These are phyloP conservation scores for Pelochelys cantorii DNA, from an alignment of 2,797 vertebrate species.

Conservation along the genomic window DNA sequence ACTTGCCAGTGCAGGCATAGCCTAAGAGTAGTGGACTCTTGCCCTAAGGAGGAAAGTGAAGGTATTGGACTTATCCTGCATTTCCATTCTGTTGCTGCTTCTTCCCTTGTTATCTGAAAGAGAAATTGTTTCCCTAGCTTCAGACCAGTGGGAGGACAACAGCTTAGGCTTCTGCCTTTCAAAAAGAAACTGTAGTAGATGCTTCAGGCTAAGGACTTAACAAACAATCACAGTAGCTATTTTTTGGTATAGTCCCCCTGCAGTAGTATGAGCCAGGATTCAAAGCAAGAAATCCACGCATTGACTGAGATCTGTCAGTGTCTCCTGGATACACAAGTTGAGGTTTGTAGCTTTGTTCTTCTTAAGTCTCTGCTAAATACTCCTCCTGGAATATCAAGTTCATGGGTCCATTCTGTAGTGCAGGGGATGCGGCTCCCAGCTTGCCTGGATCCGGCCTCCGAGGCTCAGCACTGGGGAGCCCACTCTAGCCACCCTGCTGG, in stretches of 20 bases:
- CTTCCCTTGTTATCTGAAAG: neutral
- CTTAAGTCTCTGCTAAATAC: neutral
- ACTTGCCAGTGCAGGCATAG: too few relatives aligned
- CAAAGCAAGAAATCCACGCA: neutral
- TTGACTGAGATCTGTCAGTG: neutral
- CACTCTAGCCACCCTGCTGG: too few relatives aligned
- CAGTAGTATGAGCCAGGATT: neutral
- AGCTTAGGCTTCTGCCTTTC: neutral
- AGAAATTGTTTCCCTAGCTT: neutral
- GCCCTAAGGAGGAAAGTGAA: neutral
- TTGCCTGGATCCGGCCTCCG: too few relatives aligned
- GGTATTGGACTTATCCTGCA: neutral
- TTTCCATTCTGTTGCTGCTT: neutral
- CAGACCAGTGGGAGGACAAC: neutral
- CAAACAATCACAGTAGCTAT: fast-evolving
- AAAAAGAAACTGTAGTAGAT: neutral
- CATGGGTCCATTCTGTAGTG: fast-evolving
- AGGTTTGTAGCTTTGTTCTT: conserved; percentile 1
- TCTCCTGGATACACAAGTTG: neutral
- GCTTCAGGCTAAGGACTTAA: neutral
- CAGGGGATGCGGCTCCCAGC: too few relatives aligned
- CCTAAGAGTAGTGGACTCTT: neutral
- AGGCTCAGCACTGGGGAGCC: too few relatives aligned
- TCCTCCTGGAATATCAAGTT: neutral
- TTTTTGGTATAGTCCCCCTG: fast-evolving